phyloP scores from a whole-genome alignment of 2,797 vertebrate genomes.

The Pseudochirops corinnae region DNA sequence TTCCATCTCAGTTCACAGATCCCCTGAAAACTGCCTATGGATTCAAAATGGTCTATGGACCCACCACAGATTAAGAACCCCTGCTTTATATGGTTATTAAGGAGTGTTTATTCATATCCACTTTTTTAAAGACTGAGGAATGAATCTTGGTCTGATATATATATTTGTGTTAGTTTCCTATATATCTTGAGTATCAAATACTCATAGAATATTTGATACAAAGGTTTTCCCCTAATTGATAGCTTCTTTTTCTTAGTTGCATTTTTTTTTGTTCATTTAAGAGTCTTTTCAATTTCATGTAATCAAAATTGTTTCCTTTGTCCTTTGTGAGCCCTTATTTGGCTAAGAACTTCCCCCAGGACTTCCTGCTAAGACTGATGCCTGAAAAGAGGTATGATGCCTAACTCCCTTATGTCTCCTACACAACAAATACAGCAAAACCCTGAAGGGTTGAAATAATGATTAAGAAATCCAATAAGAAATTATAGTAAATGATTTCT shows the following conservation, averaged over 20 bases:
- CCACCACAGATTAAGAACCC: background rate
- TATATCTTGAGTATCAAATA: background rate
- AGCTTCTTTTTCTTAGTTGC: background rate
- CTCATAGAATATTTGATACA: background rate
- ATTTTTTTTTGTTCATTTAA: background rate
- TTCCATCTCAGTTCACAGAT: background rate
- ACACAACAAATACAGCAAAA: background rate
- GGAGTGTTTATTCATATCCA: background rate
- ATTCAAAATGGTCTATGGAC: background rate
- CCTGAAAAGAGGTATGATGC: background rate
- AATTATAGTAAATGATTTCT: background rate
- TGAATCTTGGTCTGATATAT: background rate
- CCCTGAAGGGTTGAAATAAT: background rate
- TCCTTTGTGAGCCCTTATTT: background rate
- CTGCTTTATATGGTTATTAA: background rate
- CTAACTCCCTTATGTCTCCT: background rate
- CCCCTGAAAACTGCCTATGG: background rate
- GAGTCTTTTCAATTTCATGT: background rate
- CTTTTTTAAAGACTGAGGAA: background rate
- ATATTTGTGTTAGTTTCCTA: background rate
- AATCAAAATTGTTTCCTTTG: background rate
- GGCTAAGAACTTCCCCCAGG: background rate
- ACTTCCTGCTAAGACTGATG: background rate
- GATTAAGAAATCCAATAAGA: background rate
- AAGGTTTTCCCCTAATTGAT: background rate